Base-by-base conservation (phyloP, 2,888 invertebrate species). In the Andrena dorsata region DNA sequence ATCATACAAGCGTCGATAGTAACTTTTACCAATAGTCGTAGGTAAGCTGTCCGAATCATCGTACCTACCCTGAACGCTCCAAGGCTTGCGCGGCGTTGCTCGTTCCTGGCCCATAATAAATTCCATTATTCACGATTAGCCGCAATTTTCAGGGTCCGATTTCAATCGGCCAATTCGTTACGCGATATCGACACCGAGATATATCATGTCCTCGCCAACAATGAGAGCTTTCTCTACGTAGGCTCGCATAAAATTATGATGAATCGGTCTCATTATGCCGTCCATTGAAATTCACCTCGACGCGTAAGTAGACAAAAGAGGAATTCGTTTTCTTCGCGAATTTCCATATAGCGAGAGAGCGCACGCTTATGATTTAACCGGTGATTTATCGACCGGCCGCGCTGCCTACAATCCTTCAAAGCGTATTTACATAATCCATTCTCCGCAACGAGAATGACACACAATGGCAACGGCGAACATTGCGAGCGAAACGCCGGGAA, bases 341-440 rank as follows among this genome's bases (percentile, higher is more conserved):
- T 78, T 82, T 77, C 82, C 83, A 82, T 78, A 73, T 66, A 56
- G 69, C 71, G 47, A 56, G 56, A 51, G 49, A 56, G 66, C 76
- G 26, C 61, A 26, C 65, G 76, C 68, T 82, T 73, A 71, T 77
- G 82, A 83, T 81, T 82, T 80, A 53, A 65, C 56, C 80, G 26
- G 53, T 82, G 82, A 82, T 83, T 83, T 83, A 82, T 83, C 73
- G 82, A 74, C 53, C 60, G 70, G 64, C 56, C 73, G 53, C 69
- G 53, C 69, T 77, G 82, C 82, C 69, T 82, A 74, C 74, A 74
- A 83, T 83, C 74, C 77, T 77, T 82, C 82, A 82, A 83, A 70
- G n/a, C 65, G 61, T 78, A 83, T 83, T 77, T 82, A 78, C 83
- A 78, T 83, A 83, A 83, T 78, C 77, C 78, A 81, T 71, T 83